Base-by-base conservation (phyloP, 2,797 vertebrate genomes). In the Propithecus deckenii region DNA sequence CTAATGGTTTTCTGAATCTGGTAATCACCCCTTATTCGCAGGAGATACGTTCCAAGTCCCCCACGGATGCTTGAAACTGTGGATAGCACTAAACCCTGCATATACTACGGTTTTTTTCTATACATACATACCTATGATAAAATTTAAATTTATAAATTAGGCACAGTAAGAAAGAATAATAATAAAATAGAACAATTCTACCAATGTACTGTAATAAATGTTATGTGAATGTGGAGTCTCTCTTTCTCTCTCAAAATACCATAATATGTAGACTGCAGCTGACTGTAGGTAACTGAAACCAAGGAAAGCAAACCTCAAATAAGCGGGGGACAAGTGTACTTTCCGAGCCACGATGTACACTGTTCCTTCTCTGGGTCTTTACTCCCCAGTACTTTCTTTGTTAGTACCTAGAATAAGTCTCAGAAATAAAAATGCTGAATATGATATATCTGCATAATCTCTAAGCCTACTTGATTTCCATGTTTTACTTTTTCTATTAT, bases 341-440 rank as follows among this genome's bases (percentile, higher is more conserved):
- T 83, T 69, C 22, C 32, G 22, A 92, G 67, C 4, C 57, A 81
- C 61, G 20, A 43, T 32, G 7, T 43, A 28, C 59, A 79, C 38
- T 84, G 30, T 83, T 86, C 86, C 30, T 11, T 91, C 67, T 93
- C 25, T 81, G 28, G 59, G 30, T 55, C 61, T 32, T 93, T 32
- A 30, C 22, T 92, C 35, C 1, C 6, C 0, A 35, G 32, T 67
- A 8, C 25, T 95, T 57, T 84, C 10, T 61, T 61, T 71, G 52
- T 86, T n/a, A 90, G 41, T 38, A 85, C 35, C 5, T 61, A 81
- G 43, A 81, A 22, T 6, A 94, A 71, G 25, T 32, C 41, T 48
- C 81, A 83, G 79, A 87, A 87, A 80, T 85, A 30, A 93, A 89
- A 95, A 67, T 76, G 35, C 46, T 63, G 48, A 78, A 11, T 69